Evolutionary conservation across 2,888 invertebrate species (phyloP).

Genomic region (Aleiodes alternator): DNA sequence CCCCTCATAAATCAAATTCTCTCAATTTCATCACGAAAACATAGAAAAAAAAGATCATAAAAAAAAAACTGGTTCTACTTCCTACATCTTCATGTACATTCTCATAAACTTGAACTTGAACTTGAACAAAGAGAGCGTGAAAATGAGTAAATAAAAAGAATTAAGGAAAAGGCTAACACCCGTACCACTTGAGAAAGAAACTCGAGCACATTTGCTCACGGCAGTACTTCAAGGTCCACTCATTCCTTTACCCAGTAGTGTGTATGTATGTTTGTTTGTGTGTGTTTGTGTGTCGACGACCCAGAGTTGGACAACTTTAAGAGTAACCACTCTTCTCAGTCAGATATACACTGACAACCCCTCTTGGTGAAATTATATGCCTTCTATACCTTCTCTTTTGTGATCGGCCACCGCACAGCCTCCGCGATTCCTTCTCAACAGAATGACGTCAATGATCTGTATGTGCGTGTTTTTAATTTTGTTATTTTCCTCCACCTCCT

Average conservation of each 20-base stretch:
- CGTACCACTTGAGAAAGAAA: conserved; percentile 34
- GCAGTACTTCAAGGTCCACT: conserved; percentile 40
- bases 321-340: conserved; percentile 3
- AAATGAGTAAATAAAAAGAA: conserved; percentile 20
- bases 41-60: background rate
- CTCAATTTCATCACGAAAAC: background rate
- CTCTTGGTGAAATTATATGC: conserved; percentile 39
- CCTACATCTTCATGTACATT: conserved; percentile 27
- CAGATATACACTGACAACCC: conserved; percentile 25
- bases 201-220: conserved; percentile 48
- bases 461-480: conserved; percentile 25
- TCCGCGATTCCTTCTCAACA: background rate
- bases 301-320: conserved; percentile 24
- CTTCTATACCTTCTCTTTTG: conserved; percentile 15
- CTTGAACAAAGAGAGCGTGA: conserved; percentile 46
- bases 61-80: conserved; percentile 46
- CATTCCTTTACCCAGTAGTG: conserved; percentile 35
- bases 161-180: conserved; percentile 1
- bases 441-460: conserved; percentile 26
- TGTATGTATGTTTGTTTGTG: too few relatives aligned
- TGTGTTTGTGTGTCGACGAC: conserved; percentile 41
- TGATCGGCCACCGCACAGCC: conserved; percentile 28
- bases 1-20: too few relatives aligned
- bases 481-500: background rate
- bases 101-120: conserved; percentile 57